A percentile compares a stretch with the other conserved stretches of the same genome.
These are phyloP conservation scores for Zeus faber DNA, from an alignment of 2,113 vertebrate species.

Conservation along the genomic window DNA sequence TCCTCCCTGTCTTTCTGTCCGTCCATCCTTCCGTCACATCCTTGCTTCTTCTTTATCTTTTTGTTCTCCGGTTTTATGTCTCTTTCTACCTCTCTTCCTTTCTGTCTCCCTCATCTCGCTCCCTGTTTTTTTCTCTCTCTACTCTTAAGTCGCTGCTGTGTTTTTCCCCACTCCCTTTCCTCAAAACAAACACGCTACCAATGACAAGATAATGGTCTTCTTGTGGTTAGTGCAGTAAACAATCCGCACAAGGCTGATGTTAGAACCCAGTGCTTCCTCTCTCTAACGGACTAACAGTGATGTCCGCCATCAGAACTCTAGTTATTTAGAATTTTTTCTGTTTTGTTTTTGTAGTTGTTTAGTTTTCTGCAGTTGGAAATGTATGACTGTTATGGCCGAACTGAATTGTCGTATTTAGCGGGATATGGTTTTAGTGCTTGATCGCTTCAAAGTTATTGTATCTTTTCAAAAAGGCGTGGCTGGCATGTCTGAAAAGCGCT, in stretches of 20 bases:
- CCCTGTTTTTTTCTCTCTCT: slow-evolving; percentile 12
- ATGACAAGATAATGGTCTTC: slow-evolving; percentile 49
- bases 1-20: background rate
- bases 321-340: slow-evolving; percentile 14
- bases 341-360: slow-evolving; percentile 1
- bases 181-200: slow-evolving; percentile 35
- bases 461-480: slow-evolving; percentile 25
- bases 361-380: slow-evolving; percentile 17
- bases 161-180: slow-evolving; percentile 6
- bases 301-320: slow-evolving; percentile 22
- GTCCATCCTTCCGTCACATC: background rate
- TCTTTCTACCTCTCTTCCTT: slow-evolving; percentile 15
- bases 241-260: slow-evolving; percentile 36
- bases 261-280: slow-evolving; percentile 22
- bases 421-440: too few relatives aligned
- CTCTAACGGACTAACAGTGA: slow-evolving; percentile 31
- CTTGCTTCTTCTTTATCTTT: background rate
- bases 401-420: too few relatives aligned
- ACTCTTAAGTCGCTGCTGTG: slow-evolving; percentile 11
- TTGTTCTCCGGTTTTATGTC: slow-evolving; percentile 13
- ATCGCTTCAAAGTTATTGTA: slow-evolving; percentile 11
- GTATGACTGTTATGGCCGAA: slow-evolving; percentile 27
- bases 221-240: slow-evolving; percentile 40
- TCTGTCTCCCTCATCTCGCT: too few relatives aligned
- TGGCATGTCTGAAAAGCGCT: slow-evolving; percentile 27